Conservation (phyloP, 2,113 vertebrate genomes). For the Nycticebus coucang region DNA sequence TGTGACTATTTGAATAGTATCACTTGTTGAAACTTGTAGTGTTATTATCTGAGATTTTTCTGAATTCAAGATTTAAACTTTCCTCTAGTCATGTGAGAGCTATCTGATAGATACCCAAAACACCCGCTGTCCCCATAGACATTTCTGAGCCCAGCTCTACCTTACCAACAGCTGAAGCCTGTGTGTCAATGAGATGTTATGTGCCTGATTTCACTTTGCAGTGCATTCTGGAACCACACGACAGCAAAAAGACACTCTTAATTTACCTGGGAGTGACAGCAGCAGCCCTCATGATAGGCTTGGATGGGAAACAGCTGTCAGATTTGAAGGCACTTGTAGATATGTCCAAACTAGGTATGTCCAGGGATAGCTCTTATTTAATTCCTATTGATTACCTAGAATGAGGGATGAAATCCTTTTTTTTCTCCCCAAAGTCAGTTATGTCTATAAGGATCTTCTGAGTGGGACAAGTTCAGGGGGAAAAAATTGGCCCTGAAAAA, state of each 20-base stretch:
- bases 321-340: conserved; percentile 33
- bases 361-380: neutral
- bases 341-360: conserved; percentile 22
- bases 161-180: conserved; percentile 74
- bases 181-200: conserved; percentile 81
- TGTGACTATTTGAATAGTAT: conserved; percentile 53
- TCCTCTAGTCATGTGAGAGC: conserved; percentile 57
- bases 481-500: conserved; percentile 50
- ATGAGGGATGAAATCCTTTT: conserved; percentile 1
- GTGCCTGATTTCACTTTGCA: conserved; percentile 78
- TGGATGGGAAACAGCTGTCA: conserved; percentile 79
- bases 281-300: conserved; percentile 54
- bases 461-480: neutral
- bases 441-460: conserved; percentile 32
- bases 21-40: conserved; percentile 74
- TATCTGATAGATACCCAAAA: conserved; percentile 51
- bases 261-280: conserved; percentile 44
- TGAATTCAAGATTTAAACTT: conserved; percentile 66
- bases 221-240: conserved; percentile 70
- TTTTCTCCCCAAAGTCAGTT: neutral
- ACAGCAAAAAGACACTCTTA: neutral
- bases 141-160: conserved; percentile 77
- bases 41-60: conserved; percentile 17
- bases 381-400: conserved; percentile 51
- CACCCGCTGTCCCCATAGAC: conserved; percentile 71